These are phyloP conservation scores for Cyclophora albipunctata DNA, from an alignment of 2,888 invertebrate genomes.

Conservation along the genomic window DNA sequence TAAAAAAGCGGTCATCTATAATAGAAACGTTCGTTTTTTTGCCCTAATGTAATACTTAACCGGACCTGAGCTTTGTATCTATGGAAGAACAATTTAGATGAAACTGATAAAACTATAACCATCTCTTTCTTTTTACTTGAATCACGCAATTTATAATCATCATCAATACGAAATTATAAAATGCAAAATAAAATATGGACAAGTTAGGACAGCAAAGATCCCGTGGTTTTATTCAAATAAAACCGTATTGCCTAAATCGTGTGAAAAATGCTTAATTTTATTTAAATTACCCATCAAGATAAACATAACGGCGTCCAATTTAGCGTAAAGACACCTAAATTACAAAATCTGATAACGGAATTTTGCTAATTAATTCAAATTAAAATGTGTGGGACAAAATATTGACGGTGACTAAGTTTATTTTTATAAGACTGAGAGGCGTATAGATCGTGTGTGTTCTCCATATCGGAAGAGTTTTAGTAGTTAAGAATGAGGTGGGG, in stretches of 20 bases:
- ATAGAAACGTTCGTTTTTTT: slow-evolving; percentile 69
- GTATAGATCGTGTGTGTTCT: slow-evolving; percentile 30
- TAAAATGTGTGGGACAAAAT: neutral
- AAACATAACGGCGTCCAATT: neutral
- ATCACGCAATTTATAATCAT: neutral
- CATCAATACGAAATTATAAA: slow-evolving; percentile 4
- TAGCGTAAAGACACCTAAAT: neutral
- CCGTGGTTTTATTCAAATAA: neutral
- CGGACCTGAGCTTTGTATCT: slow-evolving; percentile 47
- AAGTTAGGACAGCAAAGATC: neutral
- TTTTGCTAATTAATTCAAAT: slow-evolving; percentile 7
- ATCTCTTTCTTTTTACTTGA: slow-evolving; percentile 42
- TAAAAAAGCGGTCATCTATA: slow-evolving; percentile 59
- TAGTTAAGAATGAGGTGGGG: slow-evolving; percentile 59
- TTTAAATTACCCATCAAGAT: neutral
- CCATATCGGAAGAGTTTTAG: slow-evolving; percentile 51
- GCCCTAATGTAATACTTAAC: slow-evolving; percentile 58
- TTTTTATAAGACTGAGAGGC: neutral
- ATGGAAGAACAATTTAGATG: slow-evolving; percentile 19
- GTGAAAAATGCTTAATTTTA: slow-evolving; percentile 2
- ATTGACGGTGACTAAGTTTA: neutral
- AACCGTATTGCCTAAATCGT: neutral
- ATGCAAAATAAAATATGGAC: neutral
- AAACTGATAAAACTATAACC: slow-evolving; percentile 33
- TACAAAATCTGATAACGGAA: neutral